Percentiles rank a stretch among this genome's conserved stretches.
Conservation (phyloP, 2,888 invertebrate species). For the Synanthedon tipuliformis region DNA sequence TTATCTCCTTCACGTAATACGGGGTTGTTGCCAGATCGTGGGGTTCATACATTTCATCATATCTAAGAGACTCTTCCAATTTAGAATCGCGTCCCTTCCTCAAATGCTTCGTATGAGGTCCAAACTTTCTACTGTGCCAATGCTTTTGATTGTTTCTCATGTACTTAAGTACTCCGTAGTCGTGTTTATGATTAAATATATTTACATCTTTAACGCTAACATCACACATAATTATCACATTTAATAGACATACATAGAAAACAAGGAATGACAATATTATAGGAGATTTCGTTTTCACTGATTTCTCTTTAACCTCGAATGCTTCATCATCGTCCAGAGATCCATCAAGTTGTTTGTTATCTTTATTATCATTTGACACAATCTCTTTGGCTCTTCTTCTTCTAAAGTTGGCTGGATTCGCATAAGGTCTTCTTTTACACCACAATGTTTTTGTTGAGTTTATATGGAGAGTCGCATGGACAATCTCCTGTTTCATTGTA, state of each 20-base stretch:
- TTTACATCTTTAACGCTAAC: constrained; percentile 53
- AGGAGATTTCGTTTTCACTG: constrained; percentile 21
- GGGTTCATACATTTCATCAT: constrained; percentile 40
- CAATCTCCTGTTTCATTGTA: constrained; percentile 62
- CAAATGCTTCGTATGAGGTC: constrained; percentile 22
- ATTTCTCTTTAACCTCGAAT: constrained; percentile 45
- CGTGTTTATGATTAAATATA: constrained; percentile 25
- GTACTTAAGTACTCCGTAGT: constrained; percentile 18
- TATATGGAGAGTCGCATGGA: constrained; percentile 49
- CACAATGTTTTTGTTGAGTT: constrained; percentile 24
- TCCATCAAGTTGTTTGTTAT: constrained; percentile 24
- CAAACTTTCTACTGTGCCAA: constrained; percentile 28
- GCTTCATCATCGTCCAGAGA: constrained; percentile 58
- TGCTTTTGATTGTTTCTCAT: constrained; percentile 24
- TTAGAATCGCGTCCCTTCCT: constrained; percentile 27
- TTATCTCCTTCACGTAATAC: constrained; percentile 50
- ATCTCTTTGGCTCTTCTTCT: constrained; percentile 21
- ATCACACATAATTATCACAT: constrained; percentile 65
- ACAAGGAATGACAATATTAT: constrained; percentile 41
- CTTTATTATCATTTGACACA: constrained; percentile 8
- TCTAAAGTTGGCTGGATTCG: constrained; percentile 29
- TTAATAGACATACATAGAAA: constrained; percentile 51
- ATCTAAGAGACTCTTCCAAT: constrained; percentile 17
- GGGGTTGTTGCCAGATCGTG: constrained; percentile 45
- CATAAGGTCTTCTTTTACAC: constrained; percentile 28